Evolutionary conservation across 2,113 vertebrate genomes (phyloP), one percentile per base, ranked within the genome.

Genomic region (Brachypodius melanocephalos): DNA sequence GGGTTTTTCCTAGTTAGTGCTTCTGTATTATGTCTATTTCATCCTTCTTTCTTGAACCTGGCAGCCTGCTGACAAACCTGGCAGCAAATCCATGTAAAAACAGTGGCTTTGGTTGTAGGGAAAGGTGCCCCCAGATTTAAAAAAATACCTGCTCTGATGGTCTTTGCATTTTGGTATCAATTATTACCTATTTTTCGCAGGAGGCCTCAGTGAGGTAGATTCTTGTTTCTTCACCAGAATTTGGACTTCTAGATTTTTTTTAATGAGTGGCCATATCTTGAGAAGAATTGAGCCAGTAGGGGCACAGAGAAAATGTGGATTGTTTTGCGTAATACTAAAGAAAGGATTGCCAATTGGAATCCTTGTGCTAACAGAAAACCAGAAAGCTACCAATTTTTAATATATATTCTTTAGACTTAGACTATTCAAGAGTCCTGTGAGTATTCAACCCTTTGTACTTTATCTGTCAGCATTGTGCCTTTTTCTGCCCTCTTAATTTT

Each of bases 21-120:
- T 97, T 92, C 58, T 5, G 0, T 71, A 19, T 52, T 78, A 11
- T 12, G 66, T 57, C 67, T 42, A 42, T 66, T 74, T 87, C 21
- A 59, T 80, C 72, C 72, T 61, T 79, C 74, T 96, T 96, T 79
- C 77, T 67, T 73, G 82, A 96, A 61, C 46, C 77, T 89, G 88
- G 75, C 75, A 90, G 85, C 76, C 88, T 62, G 76, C 75, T 88
- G 14, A 20, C 32, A 77, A 82, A 83, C 34, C 36, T 48, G 55
- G 65, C 31, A 52, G 22, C 3, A 5, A 59, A 34, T 38, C 21
- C 5, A 2, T 12, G 8, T 17, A 55, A 71, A 40, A 61, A 36
- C 24, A 8, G 9, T 32, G 49, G 24, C 4, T 43, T 75, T 13
- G 9, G 6, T 16, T 51, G 17, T 10, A 58, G 8, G 15, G 58